Evolutionary conservation across 2,888 invertebrate species (phyloP), one percentile per base, ranked within the genome.

Genomic region (Frankliniella intonsa): DNA sequence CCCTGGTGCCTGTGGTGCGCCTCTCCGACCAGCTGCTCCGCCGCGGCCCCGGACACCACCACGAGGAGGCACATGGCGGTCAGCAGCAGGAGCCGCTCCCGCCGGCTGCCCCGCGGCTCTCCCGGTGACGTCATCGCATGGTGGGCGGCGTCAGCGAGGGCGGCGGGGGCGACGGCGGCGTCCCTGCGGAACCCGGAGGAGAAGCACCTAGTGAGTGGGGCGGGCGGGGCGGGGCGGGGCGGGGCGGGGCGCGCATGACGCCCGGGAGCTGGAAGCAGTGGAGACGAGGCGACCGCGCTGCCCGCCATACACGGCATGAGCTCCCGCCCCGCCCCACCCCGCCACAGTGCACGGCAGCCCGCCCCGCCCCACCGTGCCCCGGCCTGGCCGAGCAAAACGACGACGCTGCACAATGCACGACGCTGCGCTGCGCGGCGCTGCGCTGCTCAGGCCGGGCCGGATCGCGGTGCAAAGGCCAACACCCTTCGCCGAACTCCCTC

Each of bases 221-320:
- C 9, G 55, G 12, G 55, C 17, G 14, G 17, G 55, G 55, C 17
- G 55, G 14, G 17, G 14, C 55, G 17, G n/a, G 62, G 62, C 62
- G 62, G 14, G 14, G 62, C 17, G 62, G 62, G 62, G 62, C 62
- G 62, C 55, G 55, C 12, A 62, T 8, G n/a, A 0, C 62, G 62
- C 14, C 62, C 55, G 55, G 17, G 62, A 7, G 17, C 55, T 17
- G 2, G 55, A 2, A 55, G 55, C 55, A 38, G 38, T 38, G 38
- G 5, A 38, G 38, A 38, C 38, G 38, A 38, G 38, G 38, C 5
- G 38, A 38, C 38, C 38, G 38, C 38, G 38, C 38, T 38, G 62
- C 62, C 62, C n/a, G 62, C 62, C 62, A 62, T 62, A 62, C 62
- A 62, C 62, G 62, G 62, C 62, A n/a, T n/a, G n/a, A 55, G 62